Evolutionary conservation across 2,113 vertebrate species (phyloP).

Genomic region (Apistogramma diplotaenia): DNA sequence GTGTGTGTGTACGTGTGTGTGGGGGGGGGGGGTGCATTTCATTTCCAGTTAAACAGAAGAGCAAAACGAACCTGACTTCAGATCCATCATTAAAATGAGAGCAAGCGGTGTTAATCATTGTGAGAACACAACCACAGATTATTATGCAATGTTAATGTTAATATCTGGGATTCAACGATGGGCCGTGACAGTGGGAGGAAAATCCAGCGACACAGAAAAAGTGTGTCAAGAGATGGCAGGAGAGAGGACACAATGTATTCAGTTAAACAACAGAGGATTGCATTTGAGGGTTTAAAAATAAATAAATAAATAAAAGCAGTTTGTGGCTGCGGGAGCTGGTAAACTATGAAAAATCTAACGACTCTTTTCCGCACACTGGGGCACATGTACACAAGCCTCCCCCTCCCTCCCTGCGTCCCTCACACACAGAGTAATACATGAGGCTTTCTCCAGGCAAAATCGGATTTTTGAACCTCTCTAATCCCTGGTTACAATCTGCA

Average conservation of each 20-base stretch:
- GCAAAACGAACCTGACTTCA: slow-evolving; percentile 3
- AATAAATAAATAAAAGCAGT: slow-evolving; percentile 38
- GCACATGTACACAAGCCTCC: slow-evolving; percentile 33
- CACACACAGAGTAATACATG: slow-evolving; percentile 52
- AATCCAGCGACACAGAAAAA: neutral
- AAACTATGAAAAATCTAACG: slow-evolving; percentile 82
- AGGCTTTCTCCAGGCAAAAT: slow-evolving; percentile 88
- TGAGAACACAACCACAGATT: neutral
- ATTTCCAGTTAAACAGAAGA: neutral
- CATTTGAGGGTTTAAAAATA: slow-evolving; percentile 67
- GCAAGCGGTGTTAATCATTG: neutral
- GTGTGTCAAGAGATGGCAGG: neutral
- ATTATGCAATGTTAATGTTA: slow-evolving; percentile 9
- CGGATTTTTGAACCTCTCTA: slow-evolving; percentile 92
- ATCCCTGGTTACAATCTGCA: slow-evolving; percentile 93
- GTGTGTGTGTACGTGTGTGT: neutral
- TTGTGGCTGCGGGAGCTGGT: slow-evolving; percentile 68
- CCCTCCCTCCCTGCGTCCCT: neutral
- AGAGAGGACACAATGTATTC: slow-evolving; percentile 39
- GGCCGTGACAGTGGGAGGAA: neutral
- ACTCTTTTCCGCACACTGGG: slow-evolving; percentile 55
- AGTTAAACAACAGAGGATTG: slow-evolving; percentile 72
- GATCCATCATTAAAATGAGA: slow-evolving; percentile 12
- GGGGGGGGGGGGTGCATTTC: neutral
- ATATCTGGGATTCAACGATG: neutral